Evolutionary conservation across 2,113 vertebrate genomes (phyloP), one percentile per base, ranked within the genome.

Genomic region (Corydoras sp.): DNA sequence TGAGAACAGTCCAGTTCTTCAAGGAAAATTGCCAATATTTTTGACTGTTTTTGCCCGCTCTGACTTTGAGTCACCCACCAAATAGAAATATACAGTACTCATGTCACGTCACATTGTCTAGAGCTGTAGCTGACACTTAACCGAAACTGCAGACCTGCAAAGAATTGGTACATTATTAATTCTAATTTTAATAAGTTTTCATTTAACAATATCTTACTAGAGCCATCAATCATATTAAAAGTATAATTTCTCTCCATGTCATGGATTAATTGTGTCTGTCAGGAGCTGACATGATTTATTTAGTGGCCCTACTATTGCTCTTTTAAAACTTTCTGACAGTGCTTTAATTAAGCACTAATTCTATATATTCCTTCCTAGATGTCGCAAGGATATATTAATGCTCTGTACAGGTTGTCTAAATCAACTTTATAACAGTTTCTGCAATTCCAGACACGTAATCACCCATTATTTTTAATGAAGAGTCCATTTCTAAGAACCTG

Each of bases 261-360:
- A 76, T 69, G 74, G 73, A 76, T 79, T 79, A 79, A 79, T 79
- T 79, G 77, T 79, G 77, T 79, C 74, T 76, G 74, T 79, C 74
- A 66, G 49, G 69, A 55, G 66, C 70, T 79, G 77, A 70, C 74
- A 79, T 79, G 77, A 79, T 79, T 79, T 79, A 79, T 79, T 79
- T 76, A 76, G 74, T 76, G 65, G 70, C 72, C 68, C 48, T 73
- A 60, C 70, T 76, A 73, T 79, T 79, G 68, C 71, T 73, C 77
- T 71, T 76, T 79, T 79, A 73, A 72, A 75, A 76, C 67, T 74
- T 68, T 54, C 50, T 72, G 77, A 79, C 77, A 76, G 65, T 76
- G 68, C 76, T 79, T 79, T 79, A 79, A 79, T 79, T 76, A 79
- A 73, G 65, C 73, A 76, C 76, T 76, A 76, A 76, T 76, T 79